Conservation (phyloP, 92 coral and sea anemone genomes). For the Porites evermanni region DNA sequence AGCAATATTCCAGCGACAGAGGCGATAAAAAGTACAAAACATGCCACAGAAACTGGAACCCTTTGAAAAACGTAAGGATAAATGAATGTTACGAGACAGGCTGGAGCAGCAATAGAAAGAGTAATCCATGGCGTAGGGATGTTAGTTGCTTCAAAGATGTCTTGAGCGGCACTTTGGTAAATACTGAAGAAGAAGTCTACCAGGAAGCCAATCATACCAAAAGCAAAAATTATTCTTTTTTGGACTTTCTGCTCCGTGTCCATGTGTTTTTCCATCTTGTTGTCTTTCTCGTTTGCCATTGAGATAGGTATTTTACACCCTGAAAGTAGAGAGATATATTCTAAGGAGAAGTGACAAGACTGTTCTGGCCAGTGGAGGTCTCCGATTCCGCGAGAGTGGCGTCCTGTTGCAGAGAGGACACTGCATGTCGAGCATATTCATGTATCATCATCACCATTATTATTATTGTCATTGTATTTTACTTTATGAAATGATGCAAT, state of each 20-base stretch:
- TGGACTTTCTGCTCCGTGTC: neutral
- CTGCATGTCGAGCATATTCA: no score
- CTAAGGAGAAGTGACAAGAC: no score
- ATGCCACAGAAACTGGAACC: constrained; percentile 2
- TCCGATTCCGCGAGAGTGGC: no score
- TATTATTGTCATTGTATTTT: no score
- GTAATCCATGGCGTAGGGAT: constrained; percentile 16
- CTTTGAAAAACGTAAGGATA: constrained; percentile 10
- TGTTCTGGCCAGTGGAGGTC: no score
- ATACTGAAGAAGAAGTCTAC: constrained; percentile 1
- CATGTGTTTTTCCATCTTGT: neutral
- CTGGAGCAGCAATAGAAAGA: constrained; percentile 12
- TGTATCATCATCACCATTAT: no score
- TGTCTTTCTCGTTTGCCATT: neutral
- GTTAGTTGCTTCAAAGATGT: constrained; percentile 22
- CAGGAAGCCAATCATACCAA: constrained; percentile 9
- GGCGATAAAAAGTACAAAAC: neutral
- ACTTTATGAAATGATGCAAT: no score
- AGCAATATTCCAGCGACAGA: constrained; percentile 8
- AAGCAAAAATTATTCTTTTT: neutral
- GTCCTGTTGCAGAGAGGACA: no score
- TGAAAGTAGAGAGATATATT: neutral
- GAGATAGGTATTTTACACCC: no score
- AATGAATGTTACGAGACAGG: neutral
- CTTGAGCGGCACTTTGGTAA: neutral